These are phyloP conservation scores for Mesitornis unicolor DNA, from an alignment of 2,113 vertebrate genomes.

Conservation along the genomic window DNA sequence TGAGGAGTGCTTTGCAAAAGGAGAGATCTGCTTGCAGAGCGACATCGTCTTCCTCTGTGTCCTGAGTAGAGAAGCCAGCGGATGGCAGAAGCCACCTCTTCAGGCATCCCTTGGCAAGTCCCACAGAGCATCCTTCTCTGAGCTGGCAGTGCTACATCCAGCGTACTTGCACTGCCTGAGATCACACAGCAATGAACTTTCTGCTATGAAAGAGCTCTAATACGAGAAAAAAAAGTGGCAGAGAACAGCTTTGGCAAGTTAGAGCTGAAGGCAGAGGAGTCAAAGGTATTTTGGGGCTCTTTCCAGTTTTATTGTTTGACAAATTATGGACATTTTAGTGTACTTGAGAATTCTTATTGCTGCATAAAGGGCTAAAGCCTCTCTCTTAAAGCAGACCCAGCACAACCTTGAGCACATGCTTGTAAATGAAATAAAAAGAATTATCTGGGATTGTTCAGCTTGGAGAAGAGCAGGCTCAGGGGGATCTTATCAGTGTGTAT, in stretches of 20 bases:
- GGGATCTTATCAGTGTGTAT: neutral
- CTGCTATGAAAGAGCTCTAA: neutral
- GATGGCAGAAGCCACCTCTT: neutral
- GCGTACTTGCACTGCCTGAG: neutral
- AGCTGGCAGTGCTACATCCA: neutral
- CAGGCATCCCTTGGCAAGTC: neutral
- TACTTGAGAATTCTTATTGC: neutral
- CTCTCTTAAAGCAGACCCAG: neutral
- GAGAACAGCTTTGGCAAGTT: neutral
- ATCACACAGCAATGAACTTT: accelerated
- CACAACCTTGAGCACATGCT: neutral
- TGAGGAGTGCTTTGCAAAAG: neutral
- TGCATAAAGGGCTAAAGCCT: neutral
- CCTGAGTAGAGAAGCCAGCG: neutral
- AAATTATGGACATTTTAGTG: neutral
- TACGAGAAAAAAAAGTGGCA: neutral
- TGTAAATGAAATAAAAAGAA: neutral
- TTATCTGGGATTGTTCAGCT: neutral
- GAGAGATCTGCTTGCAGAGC: neutral
- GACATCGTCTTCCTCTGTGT: neutral
- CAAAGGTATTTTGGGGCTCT: neutral
- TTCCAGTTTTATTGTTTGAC: neutral
- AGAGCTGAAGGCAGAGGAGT: neutral
- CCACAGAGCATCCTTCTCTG: accelerated
- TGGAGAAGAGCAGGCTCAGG: neutral